phyloP scores from a whole-genome alignment of 2,888 invertebrate genomes.

The Prosapia bicincta region DNA sequence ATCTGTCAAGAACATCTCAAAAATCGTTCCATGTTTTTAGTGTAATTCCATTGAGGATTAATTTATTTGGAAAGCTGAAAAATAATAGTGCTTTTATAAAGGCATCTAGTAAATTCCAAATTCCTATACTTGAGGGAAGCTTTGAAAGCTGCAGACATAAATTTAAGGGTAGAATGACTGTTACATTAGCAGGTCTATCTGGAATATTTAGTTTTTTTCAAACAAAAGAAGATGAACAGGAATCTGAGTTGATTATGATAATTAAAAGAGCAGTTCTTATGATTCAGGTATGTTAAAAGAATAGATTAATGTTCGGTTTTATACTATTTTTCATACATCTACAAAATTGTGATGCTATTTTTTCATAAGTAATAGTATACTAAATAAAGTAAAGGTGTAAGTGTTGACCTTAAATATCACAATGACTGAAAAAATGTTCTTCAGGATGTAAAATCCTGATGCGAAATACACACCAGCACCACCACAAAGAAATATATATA shows the following conservation, averaged over 20 bases:
- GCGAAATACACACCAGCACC: too few relatives aligned
- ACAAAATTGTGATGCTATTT: too few relatives aligned
- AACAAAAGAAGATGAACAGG: slow-evolving; percentile 58
- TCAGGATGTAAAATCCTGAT: too few relatives aligned
- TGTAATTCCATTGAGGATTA: not conserved
- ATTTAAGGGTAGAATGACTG: not conserved
- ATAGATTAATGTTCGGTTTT: too few relatives aligned
- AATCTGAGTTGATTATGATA: slow-evolving; percentile 68
- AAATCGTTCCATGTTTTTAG: not conserved
- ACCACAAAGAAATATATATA: too few relatives aligned
- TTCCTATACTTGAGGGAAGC: not conserved
- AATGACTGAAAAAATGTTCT: too few relatives aligned
- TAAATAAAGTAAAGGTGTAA: too few relatives aligned
- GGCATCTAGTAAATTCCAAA: not conserved
- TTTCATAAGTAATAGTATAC: too few relatives aligned
- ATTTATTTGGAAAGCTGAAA: not conserved
- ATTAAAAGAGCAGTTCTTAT: slow-evolving; percentile 77
- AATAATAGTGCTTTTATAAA: not conserved
- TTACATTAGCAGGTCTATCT: slow-evolving; percentile 11
- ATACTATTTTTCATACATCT: not conserved
- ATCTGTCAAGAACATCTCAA: not conserved
- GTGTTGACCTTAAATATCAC: too few relatives aligned
- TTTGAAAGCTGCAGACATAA: not conserved
- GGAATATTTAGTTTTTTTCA: slow-evolving; percentile 58
- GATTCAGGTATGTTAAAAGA: slow-evolving; percentile 54